A percentile compares a stretch with the other conserved stretches of the same genome.
These are phyloP conservation scores for Timandra comae DNA, from an alignment of 2,888 invertebrate species.

Conservation along the genomic window DNA sequence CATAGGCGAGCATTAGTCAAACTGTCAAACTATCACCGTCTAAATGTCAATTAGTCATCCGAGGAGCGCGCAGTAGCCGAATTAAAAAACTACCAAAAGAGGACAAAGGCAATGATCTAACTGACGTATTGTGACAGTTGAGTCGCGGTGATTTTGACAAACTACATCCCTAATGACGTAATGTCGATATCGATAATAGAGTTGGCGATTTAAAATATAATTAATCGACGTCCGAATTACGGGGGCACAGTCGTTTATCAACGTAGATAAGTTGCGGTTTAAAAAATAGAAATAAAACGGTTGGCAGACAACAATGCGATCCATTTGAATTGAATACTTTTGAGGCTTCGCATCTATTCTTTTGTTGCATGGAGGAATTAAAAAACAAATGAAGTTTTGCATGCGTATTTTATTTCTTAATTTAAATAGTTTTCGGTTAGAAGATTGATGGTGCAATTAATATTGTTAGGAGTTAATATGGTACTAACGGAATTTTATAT, in stretches of 20 bases:
- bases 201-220: slow-evolving; percentile 53
- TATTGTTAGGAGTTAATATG: slow-evolving; percentile 2
- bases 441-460: slow-evolving; percentile 6
- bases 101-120: slow-evolving; percentile 33
- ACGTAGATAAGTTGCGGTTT: slow-evolving; percentile 41
- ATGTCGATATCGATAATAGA: slow-evolving; percentile 56
- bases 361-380: slow-evolving; percentile 29
- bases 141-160: slow-evolving; percentile 49
- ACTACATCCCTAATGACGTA: slow-evolving; percentile 49
- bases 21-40: slow-evolving; percentile 56
- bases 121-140: slow-evolving; percentile 50
- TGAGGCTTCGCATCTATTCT: slow-evolving; percentile 44
- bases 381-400: slow-evolving; percentile 20
- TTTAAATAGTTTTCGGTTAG: slow-evolving; percentile 16
- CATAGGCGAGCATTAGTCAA: slow-evolving; percentile 67
- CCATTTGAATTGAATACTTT: slow-evolving; percentile 65
- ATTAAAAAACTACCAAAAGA: slow-evolving; percentile 16
- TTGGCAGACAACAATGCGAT: slow-evolving; percentile 67
- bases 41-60: slow-evolving; percentile 65
- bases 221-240: slow-evolving; percentile 53
- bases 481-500: slow-evolving; percentile 11
- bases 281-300: slow-evolving; percentile 50
- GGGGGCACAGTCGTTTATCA: slow-evolving; percentile 44
- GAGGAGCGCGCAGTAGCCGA: slow-evolving; percentile 53
- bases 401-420: slow-evolving; percentile 22